Conservation (phyloP, 1,140 invertebrate species). For the Zaprionus gabonicus region DNA sequence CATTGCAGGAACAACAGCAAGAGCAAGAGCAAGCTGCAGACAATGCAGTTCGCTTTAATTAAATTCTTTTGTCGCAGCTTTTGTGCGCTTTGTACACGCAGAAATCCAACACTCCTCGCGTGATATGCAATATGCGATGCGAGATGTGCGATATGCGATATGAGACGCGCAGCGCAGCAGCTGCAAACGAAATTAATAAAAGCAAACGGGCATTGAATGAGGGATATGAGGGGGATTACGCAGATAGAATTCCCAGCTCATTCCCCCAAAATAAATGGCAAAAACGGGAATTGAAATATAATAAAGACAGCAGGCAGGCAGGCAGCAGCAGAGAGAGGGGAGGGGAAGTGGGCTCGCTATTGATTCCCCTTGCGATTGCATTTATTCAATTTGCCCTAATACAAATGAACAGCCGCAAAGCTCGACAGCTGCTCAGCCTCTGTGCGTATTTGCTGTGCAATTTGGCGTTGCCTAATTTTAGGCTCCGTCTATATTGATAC, state of each 20-base stretch:
- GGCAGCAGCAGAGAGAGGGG: neutral
- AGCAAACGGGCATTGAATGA: neutral
- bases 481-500: conserved; percentile 43
- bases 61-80: conserved; percentile 74
- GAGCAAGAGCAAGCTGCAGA: conserved; percentile 11
- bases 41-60: conserved; percentile 72
- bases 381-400: conserved; percentile 24
- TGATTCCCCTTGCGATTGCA: conserved; percentile 23
- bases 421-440: conserved; percentile 8
- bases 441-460: conserved; percentile 62
- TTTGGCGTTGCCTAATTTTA: conserved; percentile 67
- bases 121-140: conserved; percentile 9
- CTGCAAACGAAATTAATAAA: conserved; percentile 47
- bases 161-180: neutral
- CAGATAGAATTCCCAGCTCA: neutral
- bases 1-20: neutral
- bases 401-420: conserved; percentile 21
- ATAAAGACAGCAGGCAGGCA: conserved; percentile 2
- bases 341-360: neutral
- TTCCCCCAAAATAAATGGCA: neutral
- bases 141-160: neutral
- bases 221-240: neutral
- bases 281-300: conserved; percentile 11
- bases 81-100: conserved; percentile 58
- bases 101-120: conserved; percentile 55